Base-by-base conservation (phyloP, 2,797 vertebrate genomes). In the Poecilia gillii region DNA sequence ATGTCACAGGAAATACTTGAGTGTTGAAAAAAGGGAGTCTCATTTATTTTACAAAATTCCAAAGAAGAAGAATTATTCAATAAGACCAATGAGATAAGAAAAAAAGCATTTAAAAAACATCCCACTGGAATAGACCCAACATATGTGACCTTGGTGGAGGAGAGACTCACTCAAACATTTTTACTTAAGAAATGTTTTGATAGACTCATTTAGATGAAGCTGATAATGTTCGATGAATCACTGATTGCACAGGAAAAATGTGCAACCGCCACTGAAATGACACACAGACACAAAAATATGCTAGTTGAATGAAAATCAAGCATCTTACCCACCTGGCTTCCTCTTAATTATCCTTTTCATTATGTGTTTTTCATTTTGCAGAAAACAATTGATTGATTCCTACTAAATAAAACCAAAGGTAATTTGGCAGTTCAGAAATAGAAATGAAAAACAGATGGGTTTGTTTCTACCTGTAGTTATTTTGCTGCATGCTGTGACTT, bases 1-100 rank as follows among this genome's bases (percentile, higher is more conserved):
- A 93, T 92, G 89, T 92, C 90, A 93, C 85, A 94, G 93, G 94
- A 95, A 95, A 95, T 95, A 88, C 92, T 91, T 89, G 80, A 85
- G 78, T 75, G 84, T 83, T 94, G 90, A 95, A 89, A 85, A 92
- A 94, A 87, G 79, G 62, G 79, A 85, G 83, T 76, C 85, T 86
- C 47, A 31, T 79, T 33, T 75, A 75, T 81, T 86, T 77, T 66
- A 77, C 79, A 79, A 91, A 82, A 90, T 91, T 92, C 85, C 87
- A 84, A 79, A 75, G 82, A 81, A 84, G 84, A 81, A 76, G 25
- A 79, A 83, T 81, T 64, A 75, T 83, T 90, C 87, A 53, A 82
- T 73, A 75, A 83, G 77, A 81, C 59, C 62, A 62, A 86, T 16
- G n/a, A 51, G 66, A 68, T 66, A 5, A 64, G 5, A 28, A 59